These are phyloP conservation scores for Ditula angustiorana DNA, from an alignment of 2,888 invertebrate genomes.

Conservation along the genomic window DNA sequence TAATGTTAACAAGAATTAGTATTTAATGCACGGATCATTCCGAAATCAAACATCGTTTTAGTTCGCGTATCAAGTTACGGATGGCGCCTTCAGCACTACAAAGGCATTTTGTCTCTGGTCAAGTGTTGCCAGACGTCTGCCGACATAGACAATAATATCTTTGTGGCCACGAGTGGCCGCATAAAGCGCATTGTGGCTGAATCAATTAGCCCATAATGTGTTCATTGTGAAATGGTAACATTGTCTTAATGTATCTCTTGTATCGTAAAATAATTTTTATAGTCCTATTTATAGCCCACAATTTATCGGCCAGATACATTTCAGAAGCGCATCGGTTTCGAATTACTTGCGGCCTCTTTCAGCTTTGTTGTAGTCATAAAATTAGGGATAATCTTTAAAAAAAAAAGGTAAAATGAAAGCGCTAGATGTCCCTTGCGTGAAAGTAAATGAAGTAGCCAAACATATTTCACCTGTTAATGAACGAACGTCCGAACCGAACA, in stretches of 20 bases:
- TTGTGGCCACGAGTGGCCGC: constrained; percentile 69
- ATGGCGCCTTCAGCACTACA: constrained; percentile 82
- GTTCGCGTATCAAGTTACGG: constrained; percentile 73
- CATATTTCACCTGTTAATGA: constrained; percentile 68
- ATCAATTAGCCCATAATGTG: constrained; percentile 83
- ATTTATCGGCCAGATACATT: constrained; percentile 81
- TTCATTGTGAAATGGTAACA: constrained; percentile 81
- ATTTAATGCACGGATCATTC: constrained; percentile 47
- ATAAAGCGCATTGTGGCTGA: constrained; percentile 81
- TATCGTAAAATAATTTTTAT: constrained; percentile 82
- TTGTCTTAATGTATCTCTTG: constrained; percentile 82
- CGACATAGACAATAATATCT: constrained; percentile 80
- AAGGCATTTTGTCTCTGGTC: constrained; percentile 84
- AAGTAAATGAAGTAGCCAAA: constrained; percentile 52
- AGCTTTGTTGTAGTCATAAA: constrained; percentile 62
- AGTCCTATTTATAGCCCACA: constrained; percentile 79
- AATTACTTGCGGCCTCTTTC: constrained; percentile 62
- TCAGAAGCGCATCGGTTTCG: constrained; percentile 73
- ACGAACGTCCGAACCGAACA: constrained; percentile 48
- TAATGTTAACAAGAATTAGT: constrained; percentile 35
- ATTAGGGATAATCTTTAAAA: constrained; percentile 52
- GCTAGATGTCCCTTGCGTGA: constrained; percentile 51
- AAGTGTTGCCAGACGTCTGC: constrained; percentile 84
- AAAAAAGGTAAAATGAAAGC: constrained; percentile 42
- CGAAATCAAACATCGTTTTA: constrained; percentile 59